Conservation (phyloP, 1,140 invertebrate species). For the Patella vulgata region DNA sequence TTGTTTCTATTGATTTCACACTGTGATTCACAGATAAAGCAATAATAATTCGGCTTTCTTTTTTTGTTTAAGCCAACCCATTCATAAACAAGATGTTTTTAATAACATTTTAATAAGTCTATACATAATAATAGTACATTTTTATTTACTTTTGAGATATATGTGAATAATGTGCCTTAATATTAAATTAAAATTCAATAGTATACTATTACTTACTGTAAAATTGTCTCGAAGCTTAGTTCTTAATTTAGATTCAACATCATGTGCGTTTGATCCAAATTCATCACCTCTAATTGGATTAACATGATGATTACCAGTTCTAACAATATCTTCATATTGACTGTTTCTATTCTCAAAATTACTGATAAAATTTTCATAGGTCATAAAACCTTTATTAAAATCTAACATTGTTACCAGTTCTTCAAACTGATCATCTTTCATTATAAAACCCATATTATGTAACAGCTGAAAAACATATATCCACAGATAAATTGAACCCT, state of each 20-base stretch:
- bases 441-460: slow-evolving; percentile 45
- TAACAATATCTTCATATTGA: slow-evolving; percentile 29
- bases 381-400: slow-evolving; percentile 54
- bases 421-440: slow-evolving; percentile 58
- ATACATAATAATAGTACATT: no score
- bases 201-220: slow-evolving; percentile 53
- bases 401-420: slow-evolving; percentile 52
- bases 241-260: slow-evolving; percentile 53
- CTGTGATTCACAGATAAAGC: no score
- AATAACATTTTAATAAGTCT: no score
- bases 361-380: slow-evolving; percentile 56
- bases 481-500: no score
- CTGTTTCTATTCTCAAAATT: slow-evolving; percentile 49
- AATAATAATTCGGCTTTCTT: no score
- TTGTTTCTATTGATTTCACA: no score
- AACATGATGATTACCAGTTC: slow-evolving; percentile 55
- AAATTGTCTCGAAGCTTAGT: slow-evolving; percentile 63
- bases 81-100: no score
- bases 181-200: no score
- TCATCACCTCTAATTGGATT: slow-evolving; percentile 60
- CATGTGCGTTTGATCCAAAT: slow-evolving; percentile 54
- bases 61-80: no score
- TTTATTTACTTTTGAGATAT: no score
- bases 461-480: slow-evolving; percentile 47
- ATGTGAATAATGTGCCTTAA: no score